Base-by-base conservation (phyloP, 2,113 vertebrate species). In the Leucopsar rothschildi region DNA sequence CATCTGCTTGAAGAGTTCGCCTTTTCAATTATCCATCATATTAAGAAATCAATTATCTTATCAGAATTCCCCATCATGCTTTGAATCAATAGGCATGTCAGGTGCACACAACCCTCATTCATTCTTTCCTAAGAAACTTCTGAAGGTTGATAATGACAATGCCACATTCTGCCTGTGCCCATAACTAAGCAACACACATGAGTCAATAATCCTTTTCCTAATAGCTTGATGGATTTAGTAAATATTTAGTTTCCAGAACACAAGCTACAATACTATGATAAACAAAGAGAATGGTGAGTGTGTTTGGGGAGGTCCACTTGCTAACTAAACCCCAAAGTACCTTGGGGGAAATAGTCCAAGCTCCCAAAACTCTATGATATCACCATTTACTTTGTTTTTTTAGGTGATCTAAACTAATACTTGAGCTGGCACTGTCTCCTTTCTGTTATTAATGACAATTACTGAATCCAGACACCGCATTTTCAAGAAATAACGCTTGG, bases 401-500 rank as follows among this genome's bases (percentile, higher is more conserved):
- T 11, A 89, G 59, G 33, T 55, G 83, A 94, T 61, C 53, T 86
- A 94, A 95, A 91, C 37, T 64, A 91, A 50, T 61, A 71, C 53
- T 85, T 88, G 33, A 94, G 60, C 49, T n/a, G 28, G 16, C 15
- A 79, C n/a, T 60, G 35, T 75, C 60, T 76, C 42, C 69, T 78
- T 82, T 57, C 85, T 60, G 20, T 89, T 93, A 82, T 80, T 82
- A 93, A 93, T 57, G 40, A 73, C n/a, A 86, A 47, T 76, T 57
- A 82, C 75, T 25, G 31, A 83, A 83, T 77, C 95, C 75, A 95
- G 80, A 42, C 53, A 64, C 60, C 50, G 33, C 28, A 59, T 50
- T 93, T 72, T 92, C 89, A 89, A 96, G 63, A 92, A 88, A 66
- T 40, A 65, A 87, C 53, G 59, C 56, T 83, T 90, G 84, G 82